These are phyloP conservation scores for Carposina sasakii DNA, from an alignment of 1,140 invertebrate species.

Conservation along the genomic window DNA sequence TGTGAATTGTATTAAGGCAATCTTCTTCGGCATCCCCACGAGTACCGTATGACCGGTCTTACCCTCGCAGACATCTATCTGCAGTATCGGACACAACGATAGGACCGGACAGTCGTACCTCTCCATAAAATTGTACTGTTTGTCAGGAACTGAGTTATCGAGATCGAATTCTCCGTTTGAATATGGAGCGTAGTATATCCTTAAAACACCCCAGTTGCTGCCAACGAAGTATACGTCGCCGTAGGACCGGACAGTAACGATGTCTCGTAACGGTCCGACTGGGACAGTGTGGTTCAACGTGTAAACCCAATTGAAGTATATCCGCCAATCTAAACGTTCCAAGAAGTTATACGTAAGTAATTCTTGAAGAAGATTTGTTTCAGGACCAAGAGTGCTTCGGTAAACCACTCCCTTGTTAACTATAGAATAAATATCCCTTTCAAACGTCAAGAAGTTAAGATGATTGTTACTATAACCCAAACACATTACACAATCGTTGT, in stretches of 20 bases:
- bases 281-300: conserved; percentile 33
- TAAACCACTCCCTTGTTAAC: conserved; percentile 18
- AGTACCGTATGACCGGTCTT: conserved; percentile 43
- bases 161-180: conserved; percentile 39
- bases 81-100: conserved; percentile 39
- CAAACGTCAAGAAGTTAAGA: conserved; percentile 34
- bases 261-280: conserved; percentile 34
- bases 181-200: conserved; percentile 51
- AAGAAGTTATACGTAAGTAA: conserved; percentile 34
- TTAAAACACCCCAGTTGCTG: conserved; percentile 44
- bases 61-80: conserved; percentile 41
- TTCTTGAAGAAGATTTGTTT: conserved; percentile 26
- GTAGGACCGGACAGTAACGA: conserved; percentile 35
- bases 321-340: conserved; percentile 33
- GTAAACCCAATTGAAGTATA: conserved; percentile 47
- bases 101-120: conserved; percentile 38
- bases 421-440: conserved; percentile 32
- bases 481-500: conserved; percentile 28
- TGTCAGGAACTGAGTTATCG: conserved; percentile 38
- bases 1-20: conserved; percentile 38
- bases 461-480: conserved; percentile 25
- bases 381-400: conserved; percentile 10
- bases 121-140: conserved; percentile 53
- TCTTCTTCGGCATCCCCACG: conserved; percentile 51
- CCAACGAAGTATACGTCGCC: conserved; percentile 49